Evolutionary conservation across 2,888 invertebrate genomes (phyloP), one percentile per base, ranked within the genome.

Genomic region (Sepiola atlantica): DNA sequence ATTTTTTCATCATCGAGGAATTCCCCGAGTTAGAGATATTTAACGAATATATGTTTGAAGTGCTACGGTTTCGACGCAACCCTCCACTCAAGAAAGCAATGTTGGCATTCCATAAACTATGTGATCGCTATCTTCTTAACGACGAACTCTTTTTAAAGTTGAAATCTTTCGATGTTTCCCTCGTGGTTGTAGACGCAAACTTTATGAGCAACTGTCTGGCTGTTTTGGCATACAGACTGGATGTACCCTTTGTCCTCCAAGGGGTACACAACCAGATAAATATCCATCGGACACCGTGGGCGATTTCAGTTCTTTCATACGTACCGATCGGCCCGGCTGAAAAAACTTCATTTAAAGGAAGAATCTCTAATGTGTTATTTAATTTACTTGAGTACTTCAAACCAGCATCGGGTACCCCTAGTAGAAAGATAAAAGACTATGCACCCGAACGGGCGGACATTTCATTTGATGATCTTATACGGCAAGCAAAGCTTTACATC

Each of bases 401-500:
- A 14, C 92, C 92, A 35, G n/a, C n/a, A 0, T 0, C 0, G 18
- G 92, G 92, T 0, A 4, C 45, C 0, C 93, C 93, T 8, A 6
- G 28, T 32, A 90, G 93, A 35, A 92, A 35, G 18, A 94, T 94
- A 24, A 61, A 94, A n/a, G 55, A 90, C 28, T 95, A 94, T 35
- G 95, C 95, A 24, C 94, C 95, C 20, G 94, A 95, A 35, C 94
- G 35, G 90, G 94, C 94, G 2, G 61, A 57, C 45, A 35, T 94
- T 8, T 57, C 94, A 10, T 54, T 94, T 32, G 77, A 55, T 10
- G 94, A 95, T 91, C 55, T 95, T 28, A 24, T 77, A 10, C 35
- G 94, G 14, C 93, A 94, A 28, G 94, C 95, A 14, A 94, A 95
- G 55, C 92, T 96, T n/a, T 95, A 94, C 94, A 77, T 95, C 8